Conservation (phyloP, 2,113 vertebrate genomes). For the Machaerirhynchus nigripectus region DNA sequence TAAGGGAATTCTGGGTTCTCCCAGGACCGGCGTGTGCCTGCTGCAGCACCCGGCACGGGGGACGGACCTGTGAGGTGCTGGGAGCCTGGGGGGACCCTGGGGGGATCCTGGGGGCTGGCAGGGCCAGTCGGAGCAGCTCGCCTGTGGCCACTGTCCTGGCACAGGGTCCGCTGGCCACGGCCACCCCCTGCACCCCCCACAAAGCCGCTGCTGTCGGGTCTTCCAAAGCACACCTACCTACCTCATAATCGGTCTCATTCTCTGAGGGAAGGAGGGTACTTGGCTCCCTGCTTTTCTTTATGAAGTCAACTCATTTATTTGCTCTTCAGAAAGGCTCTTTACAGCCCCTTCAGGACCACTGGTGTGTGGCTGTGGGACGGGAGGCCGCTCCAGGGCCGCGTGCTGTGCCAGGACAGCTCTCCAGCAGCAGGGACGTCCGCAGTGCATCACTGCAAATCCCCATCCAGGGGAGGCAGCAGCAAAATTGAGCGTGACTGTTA, state of each 20-base stretch:
- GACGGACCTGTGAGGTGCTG: not conserved
- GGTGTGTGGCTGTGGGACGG: not conserved
- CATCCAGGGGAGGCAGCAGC: not conserved
- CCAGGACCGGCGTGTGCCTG: accelerated
- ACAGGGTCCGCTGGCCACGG: not conserved
- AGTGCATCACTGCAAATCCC: not conserved
- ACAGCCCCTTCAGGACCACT: not conserved
- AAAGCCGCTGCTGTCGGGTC: not conserved
- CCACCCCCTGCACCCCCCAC: not conserved
- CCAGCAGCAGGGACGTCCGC: not conserved
- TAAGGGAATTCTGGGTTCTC: not conserved
- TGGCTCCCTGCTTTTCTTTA: not conserved
- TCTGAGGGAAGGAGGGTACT: not conserved
- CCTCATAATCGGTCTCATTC: not conserved
- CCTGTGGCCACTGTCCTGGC: not conserved
- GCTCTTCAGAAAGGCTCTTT: not conserved
- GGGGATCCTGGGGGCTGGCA: too few species aligned
- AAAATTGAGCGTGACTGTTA: not conserved
- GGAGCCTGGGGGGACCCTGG: not conserved
- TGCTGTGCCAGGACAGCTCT: not conserved
- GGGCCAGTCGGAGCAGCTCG: accelerated
- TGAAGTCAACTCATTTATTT: not conserved
- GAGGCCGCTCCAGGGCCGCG: accelerated
- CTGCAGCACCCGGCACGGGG: not conserved
- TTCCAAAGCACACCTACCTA: not conserved